Conservation (phyloP, 2,888 invertebrate species). For the Scaptomyza tumidula region DNA sequence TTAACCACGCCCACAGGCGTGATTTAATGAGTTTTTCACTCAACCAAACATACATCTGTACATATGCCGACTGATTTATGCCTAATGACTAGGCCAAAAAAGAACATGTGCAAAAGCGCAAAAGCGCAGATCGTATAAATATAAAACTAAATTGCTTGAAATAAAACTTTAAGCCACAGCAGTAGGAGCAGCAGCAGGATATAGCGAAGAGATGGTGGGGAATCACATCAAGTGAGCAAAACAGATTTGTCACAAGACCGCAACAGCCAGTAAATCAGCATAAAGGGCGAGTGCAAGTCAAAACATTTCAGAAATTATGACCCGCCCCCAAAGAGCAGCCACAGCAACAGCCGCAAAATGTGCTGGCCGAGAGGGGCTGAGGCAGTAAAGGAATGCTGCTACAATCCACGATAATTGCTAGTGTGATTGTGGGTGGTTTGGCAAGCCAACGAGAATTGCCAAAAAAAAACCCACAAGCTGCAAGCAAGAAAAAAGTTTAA, state of each 20-base stretch:
- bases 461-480: conserved; percentile 24
- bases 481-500: conserved; percentile 28
- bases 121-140: conserved; percentile 63
- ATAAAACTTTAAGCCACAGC: conserved; percentile 69
- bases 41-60: conserved; percentile 10
- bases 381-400: not conserved
- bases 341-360: conserved; percentile 54
- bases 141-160: conserved; percentile 76
- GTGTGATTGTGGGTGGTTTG: conserved; percentile 28
- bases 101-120: conserved; percentile 27
- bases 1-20: conserved; percentile 37
- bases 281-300: conserved; percentile 77
- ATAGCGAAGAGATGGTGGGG: conserved; percentile 3
- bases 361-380: not conserved
- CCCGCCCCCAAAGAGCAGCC: conserved; percentile 64
- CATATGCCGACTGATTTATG: conserved; percentile 65
- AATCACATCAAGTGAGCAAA: conserved; percentile 77
- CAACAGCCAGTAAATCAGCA: conserved; percentile 80
- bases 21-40: conserved; percentile 69
- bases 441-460: conserved; percentile 36
- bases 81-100: conserved; percentile 64
- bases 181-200: not conserved
- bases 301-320: conserved; percentile 78
- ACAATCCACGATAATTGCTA: conserved; percentile 70
- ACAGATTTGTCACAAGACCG: conserved; percentile 79